Evolutionary conservation across 1,140 invertebrate genomes (phyloP).

Genomic region (Camponotus pennsylvanicus): DNA sequence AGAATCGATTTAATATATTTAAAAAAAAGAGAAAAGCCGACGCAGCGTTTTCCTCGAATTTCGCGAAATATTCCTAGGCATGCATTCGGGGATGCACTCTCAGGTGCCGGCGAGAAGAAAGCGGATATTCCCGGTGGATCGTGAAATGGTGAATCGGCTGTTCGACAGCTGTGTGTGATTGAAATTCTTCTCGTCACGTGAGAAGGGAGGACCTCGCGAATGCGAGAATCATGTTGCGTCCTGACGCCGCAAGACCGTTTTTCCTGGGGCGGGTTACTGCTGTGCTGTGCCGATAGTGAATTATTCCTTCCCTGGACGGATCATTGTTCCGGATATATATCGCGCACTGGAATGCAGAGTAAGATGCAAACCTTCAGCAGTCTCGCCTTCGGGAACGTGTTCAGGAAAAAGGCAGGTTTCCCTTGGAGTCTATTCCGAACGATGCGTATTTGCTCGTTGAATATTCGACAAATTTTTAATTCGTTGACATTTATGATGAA

Average conservation of each 20-base stretch:
- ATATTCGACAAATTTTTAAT: not conserved
- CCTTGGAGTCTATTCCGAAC: not conserved
- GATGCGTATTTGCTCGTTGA: not conserved
- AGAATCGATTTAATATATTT: not conserved
- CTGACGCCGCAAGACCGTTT: constrained; percentile 36
- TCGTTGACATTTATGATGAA: not conserved
- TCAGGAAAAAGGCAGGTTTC: constrained; percentile 82
- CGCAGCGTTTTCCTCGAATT: constrained; percentile 7
- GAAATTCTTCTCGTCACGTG: constrained; percentile 40
- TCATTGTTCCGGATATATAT: constrained; percentile 20
- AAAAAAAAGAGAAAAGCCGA: not conserved
- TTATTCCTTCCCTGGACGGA: constrained; percentile 29
- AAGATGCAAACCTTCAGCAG: constrained; percentile 81
- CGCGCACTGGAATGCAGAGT: constrained; percentile 62
- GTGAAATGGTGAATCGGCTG: constrained; percentile 33
- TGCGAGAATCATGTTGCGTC: constrained; percentile 49
- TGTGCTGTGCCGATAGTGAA: constrained; percentile 40
- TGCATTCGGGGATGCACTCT: constrained; percentile 52
- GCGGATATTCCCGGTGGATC: constrained; percentile 46
- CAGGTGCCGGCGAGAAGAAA: constrained; percentile 39
- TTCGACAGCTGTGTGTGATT: constrained; percentile 39
- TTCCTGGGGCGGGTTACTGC: constrained; percentile 13
- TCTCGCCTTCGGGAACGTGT: constrained; percentile 80
- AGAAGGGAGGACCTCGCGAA: constrained; percentile 17
- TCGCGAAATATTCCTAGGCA: constrained; percentile 39